These are phyloP conservation scores for Volucella inanis DNA, from an alignment of 2,888 invertebrate species.

Conservation along the genomic window DNA sequence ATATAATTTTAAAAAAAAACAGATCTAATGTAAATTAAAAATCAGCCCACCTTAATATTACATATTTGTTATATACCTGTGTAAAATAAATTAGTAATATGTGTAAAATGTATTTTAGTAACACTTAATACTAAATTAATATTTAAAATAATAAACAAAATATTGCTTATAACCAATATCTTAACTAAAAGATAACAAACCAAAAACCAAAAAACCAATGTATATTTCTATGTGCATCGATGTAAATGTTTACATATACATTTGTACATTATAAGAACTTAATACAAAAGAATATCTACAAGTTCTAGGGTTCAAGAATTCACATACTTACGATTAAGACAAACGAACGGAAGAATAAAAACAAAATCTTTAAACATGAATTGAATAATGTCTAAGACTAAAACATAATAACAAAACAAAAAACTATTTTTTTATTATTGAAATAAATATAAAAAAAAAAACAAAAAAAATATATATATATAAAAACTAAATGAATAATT, in stretches of 20 bases:
- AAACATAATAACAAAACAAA: slow-evolving; percentile 30
- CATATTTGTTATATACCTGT: slow-evolving; percentile 82
- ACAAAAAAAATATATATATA: not conserved
- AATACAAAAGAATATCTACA: slow-evolving; percentile 28
- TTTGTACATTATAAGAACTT: slow-evolving; percentile 27
- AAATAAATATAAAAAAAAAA: slow-evolving; percentile 24
- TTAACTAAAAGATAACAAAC: slow-evolving; percentile 5
- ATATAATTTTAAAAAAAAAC: slow-evolving; percentile 39
- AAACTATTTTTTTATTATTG: slow-evolving; percentile 71
- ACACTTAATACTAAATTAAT: slow-evolving; percentile 38
- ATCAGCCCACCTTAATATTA: slow-evolving; percentile 82
- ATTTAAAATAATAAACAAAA: slow-evolving; percentile 24
- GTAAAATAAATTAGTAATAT: slow-evolving; percentile 74
- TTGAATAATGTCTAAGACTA: slow-evolving; percentile 66
- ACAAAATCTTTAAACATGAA: slow-evolving; percentile 49
- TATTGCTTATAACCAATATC: slow-evolving; percentile 20
- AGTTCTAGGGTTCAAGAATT: slow-evolving; percentile 31
- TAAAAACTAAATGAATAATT: slow-evolving; percentile 28
- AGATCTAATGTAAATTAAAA: slow-evolving; percentile 78
- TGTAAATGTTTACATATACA: slow-evolving; percentile 44
- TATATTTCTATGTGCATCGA: slow-evolving; percentile 17
- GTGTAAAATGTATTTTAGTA: slow-evolving; percentile 49
- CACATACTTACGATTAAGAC: slow-evolving; percentile 16
- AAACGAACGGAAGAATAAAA: slow-evolving; percentile 2
- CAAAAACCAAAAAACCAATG: slow-evolving; percentile 2